phyloP scores from a whole-genome alignment of 2,113 vertebrate genomes.

The Pao palembangensis region DNA sequence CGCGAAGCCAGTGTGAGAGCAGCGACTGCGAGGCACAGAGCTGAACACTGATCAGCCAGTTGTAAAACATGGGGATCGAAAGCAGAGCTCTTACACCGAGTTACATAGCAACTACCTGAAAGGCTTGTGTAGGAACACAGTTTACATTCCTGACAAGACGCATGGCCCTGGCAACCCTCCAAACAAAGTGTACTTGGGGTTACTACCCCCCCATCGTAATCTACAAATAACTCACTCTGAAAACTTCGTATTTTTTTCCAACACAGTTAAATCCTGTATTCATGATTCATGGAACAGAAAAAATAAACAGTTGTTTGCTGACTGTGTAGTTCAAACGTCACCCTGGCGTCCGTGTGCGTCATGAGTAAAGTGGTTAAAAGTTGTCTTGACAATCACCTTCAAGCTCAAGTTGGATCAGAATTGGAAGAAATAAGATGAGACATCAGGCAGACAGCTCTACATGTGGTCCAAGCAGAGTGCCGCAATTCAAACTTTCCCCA shows the following conservation, averaged over 20 bases:
- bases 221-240: background rate
- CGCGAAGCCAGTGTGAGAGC: background rate
- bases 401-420: too few species aligned
- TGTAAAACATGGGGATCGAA: conserved; percentile 9
- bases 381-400: too few species aligned
- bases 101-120: conserved; percentile 26
- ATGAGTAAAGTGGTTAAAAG: too few species aligned
- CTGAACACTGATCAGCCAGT: background rate
- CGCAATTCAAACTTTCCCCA: too few species aligned
- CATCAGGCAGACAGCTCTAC: too few species aligned
- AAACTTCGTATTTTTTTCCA: background rate
- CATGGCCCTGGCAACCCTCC: conserved; percentile 5
- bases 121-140: conserved; percentile 9
- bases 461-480: too few species aligned
- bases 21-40: background rate
- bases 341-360: too few species aligned
- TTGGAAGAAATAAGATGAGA: too few species aligned
- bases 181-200: background rate
- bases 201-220: background rate
- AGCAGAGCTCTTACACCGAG: background rate
- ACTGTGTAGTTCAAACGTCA: too few species aligned
- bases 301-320: too few species aligned
- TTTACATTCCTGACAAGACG: conserved; percentile 29
- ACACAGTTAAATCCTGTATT: too few species aligned
- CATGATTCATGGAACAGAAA: too few species aligned